These are phyloP conservation scores for Peromyscus polionotus DNA, from an alignment of 2,113 vertebrate genomes.

Conservation along the genomic window DNA sequence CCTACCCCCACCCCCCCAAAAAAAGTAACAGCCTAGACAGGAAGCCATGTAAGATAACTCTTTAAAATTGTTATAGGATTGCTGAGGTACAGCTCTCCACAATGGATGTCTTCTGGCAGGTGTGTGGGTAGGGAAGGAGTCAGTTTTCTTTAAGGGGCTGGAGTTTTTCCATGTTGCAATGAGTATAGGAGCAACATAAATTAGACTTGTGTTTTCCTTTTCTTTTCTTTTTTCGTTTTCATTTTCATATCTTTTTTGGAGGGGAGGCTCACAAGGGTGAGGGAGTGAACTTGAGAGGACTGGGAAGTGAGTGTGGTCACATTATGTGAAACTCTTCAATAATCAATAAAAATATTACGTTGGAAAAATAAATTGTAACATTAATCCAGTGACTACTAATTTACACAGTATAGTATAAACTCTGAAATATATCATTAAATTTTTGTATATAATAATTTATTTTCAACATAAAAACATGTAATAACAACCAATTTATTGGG, in stretches of 20 bases:
- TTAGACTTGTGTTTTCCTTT: too few species aligned
- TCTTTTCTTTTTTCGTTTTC: too few species aligned
- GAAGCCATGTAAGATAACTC: background rate
- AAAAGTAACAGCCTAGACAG: background rate
- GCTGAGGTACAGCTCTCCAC: too few species aligned
- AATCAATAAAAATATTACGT: too few species aligned
- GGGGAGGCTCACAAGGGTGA: too few species aligned
- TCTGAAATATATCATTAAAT: background rate
- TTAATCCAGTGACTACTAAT: background rate
- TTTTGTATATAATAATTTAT: background rate
- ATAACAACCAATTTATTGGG: background rate
- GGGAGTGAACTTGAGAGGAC: too few species aligned
- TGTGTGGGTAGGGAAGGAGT: background rate
- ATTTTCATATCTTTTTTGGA: too few species aligned
- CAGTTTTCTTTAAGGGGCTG: background rate
- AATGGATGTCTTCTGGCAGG: background rate
- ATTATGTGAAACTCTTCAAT: too few species aligned
- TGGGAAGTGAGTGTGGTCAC: too few species aligned
- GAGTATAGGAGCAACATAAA: too few species aligned
- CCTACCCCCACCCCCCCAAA: rapidly evolving
- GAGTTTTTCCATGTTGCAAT: background rate
- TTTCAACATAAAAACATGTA: background rate
- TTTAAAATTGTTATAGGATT: background rate
- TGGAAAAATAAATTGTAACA: too few species aligned
- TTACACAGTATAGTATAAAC: background rate